phyloP scores from a whole-genome alignment of 2,113 vertebrate genomes.

The Aptenodytes forsteri region DNA sequence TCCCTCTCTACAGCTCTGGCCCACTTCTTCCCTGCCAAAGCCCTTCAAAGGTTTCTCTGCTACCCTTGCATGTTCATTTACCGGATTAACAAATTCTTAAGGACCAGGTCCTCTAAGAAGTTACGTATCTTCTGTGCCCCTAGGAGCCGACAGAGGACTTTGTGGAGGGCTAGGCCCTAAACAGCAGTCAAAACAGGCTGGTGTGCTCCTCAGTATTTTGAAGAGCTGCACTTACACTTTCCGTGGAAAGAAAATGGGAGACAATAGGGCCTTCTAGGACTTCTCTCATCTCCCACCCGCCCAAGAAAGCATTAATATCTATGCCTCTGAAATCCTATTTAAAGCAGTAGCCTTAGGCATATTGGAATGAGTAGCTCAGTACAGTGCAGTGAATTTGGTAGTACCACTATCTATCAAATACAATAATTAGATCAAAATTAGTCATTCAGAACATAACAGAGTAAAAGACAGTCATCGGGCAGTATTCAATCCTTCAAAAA shows the following conservation, averaged over 20 bases:
- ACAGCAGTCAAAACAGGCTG: neutral
- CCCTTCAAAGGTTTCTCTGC: neutral
- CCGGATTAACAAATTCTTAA: neutral
- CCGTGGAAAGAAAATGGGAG: neutral
- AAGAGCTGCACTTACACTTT: neutral
- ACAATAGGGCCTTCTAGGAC: neutral
- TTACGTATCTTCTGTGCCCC: neutral
- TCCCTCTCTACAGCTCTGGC: neutral
- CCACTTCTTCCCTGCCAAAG: neutral
- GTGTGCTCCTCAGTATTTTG: neutral
- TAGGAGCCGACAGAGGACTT: neutral
- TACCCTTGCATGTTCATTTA: neutral
- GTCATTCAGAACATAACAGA: neutral
- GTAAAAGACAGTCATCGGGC: neutral
- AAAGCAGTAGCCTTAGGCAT: neutral
- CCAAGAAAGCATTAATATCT: neutral
- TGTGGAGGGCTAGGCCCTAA: neutral
- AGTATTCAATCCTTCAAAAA: neutral
- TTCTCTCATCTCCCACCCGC: neutral
- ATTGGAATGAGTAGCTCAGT: neutral
- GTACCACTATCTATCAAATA: neutral
- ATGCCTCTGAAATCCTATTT: neutral
- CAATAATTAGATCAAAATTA: neutral
- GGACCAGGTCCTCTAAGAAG: neutral
- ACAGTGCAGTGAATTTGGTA: neutral